Conservation (phyloP, 2,797 vertebrate genomes). For the Merluccius polli region DNA sequence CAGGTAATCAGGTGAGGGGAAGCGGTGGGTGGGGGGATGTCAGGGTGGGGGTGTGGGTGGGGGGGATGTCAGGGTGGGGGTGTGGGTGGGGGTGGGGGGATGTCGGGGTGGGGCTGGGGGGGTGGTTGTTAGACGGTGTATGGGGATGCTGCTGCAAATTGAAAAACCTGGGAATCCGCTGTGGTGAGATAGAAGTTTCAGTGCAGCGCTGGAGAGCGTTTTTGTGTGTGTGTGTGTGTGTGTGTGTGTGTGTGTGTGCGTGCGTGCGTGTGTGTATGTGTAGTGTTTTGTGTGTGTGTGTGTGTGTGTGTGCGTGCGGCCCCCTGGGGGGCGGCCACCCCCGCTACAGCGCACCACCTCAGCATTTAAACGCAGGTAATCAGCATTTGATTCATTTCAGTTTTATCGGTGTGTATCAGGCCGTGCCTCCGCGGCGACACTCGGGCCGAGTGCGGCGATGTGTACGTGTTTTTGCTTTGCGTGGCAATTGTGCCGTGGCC, state of each 20-base stretch:
- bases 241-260: background rate
- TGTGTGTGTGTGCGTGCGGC: background rate
- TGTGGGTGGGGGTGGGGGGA: background rate
- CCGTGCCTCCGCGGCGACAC: slow-evolving; percentile 34
- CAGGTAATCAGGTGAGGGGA: slow-evolving; percentile 9
- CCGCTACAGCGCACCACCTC: slow-evolving; percentile 40
- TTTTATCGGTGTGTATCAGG: slow-evolving; percentile 48
- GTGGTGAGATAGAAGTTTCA: slow-evolving; percentile 12
- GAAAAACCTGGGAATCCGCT: slow-evolving; percentile 9
- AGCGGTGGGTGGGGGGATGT: background rate
- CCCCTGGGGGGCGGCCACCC: slow-evolving; percentile 2
- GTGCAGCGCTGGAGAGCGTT: background rate
- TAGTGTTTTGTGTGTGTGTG: background rate
- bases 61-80: too few species aligned
- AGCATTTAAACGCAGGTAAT: slow-evolving; percentile 48
- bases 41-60: too few species aligned
- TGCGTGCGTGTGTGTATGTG: background rate
- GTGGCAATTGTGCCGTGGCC: slow-evolving; percentile 74
- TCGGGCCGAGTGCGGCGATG: slow-evolving; percentile 56
- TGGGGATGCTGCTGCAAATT: background rate
- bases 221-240: background rate
- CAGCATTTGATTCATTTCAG: slow-evolving; percentile 15
- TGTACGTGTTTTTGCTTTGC: slow-evolving; percentile 74
- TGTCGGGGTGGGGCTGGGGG: background rate
- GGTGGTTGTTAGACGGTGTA: background rate